Percentiles rank a stretch among this genome's conserved stretches.
These are phyloP conservation scores for Microdon myrmicae DNA, from an alignment of 2,888 invertebrate species.

Conservation along the genomic window DNA sequence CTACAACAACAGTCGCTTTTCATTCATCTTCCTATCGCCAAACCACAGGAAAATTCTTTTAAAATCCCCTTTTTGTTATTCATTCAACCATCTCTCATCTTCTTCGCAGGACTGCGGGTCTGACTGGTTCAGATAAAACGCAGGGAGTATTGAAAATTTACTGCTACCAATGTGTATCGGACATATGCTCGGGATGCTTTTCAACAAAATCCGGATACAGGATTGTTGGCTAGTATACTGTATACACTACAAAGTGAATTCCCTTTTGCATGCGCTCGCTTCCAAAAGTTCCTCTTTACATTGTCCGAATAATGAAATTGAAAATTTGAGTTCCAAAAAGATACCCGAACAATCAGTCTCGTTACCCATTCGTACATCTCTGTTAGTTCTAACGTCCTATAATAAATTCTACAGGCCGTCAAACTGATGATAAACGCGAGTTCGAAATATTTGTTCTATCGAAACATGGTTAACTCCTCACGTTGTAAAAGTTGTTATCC, in stretches of 20 bases:
- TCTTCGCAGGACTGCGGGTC: background rate
- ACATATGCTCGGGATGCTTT: slow-evolving; percentile 1
- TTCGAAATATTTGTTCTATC: no score
- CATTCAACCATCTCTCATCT: no score
- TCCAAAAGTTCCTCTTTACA: background rate
- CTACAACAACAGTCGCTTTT: background rate
- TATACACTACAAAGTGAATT: background rate
- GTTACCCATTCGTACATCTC: no score
- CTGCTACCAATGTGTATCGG: slow-evolving; percentile 9
- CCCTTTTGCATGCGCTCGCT: no score
- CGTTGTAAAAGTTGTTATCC: no score
- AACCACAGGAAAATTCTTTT: slow-evolving; percentile 13
- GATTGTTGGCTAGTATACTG: no score
- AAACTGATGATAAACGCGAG: no score
- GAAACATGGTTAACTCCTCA: no score
- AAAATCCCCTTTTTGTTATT: slow-evolving; percentile 10
- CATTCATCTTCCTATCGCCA: slow-evolving; percentile 6
- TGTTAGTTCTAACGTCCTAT: no score
- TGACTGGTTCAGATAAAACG: slow-evolving; percentile 17
- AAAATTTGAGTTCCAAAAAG: background rate
- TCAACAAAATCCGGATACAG: slow-evolving; percentile 7
- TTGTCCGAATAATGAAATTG: background rate
- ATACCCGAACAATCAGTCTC: no score
- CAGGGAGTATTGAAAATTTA: slow-evolving; percentile 10
- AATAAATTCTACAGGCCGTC: no score